Percentiles rank a stretch among this genome's conserved stretches.
Conservation (phyloP, 2,888 invertebrate genomes). For the Ctena decussata region DNA sequence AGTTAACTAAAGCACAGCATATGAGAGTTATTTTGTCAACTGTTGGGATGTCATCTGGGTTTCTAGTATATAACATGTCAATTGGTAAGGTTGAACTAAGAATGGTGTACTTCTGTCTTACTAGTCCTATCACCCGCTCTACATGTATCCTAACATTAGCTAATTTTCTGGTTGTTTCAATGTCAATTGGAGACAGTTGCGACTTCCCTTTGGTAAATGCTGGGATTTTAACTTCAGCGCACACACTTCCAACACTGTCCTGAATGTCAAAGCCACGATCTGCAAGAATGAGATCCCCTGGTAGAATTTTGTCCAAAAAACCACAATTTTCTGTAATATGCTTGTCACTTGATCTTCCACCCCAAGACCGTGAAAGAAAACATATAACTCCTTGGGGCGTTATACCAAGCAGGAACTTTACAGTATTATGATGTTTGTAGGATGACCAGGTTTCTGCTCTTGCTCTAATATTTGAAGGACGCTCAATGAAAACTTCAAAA, state of each 20-base stretch:
- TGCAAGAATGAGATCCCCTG: constrained; percentile 65
- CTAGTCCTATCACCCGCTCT: constrained; percentile 64
- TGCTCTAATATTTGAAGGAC: constrained; percentile 61
- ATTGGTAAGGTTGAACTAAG: constrained; percentile 50
- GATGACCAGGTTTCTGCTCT: constrained; percentile 65
- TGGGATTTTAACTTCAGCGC: constrained; percentile 37
- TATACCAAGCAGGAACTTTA: constrained; percentile 71
- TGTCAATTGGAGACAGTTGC: constrained; percentile 55
- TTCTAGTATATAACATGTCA: constrained; percentile 27
- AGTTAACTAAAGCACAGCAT: constrained; percentile 40
- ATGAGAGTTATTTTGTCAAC: constrained; percentile 62
- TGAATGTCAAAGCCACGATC: constrained; percentile 53
- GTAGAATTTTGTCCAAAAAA: constrained; percentile 58
- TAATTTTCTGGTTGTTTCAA: constrained; percentile 57
- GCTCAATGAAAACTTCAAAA: constrained; percentile 66
- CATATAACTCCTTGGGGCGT: constrained; percentile 68
- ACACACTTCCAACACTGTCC: constrained; percentile 19
- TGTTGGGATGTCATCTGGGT: constrained; percentile 32
- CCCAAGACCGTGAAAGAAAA: constrained; percentile 70
- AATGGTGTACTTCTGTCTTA: constrained; percentile 60
- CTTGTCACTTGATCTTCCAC: constrained; percentile 71
- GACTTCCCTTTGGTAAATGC: constrained; percentile 47
- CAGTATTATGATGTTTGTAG: constrained; percentile 72
- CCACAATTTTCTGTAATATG: constrained; percentile 67
- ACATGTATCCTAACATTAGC: constrained; percentile 66